A percentile compares a stretch with the other conserved stretches of the same genome.
These are phyloP conservation scores for Platyscapa corneri DNA, from an alignment of 1,140 invertebrate species.

Conservation along the genomic window DNA sequence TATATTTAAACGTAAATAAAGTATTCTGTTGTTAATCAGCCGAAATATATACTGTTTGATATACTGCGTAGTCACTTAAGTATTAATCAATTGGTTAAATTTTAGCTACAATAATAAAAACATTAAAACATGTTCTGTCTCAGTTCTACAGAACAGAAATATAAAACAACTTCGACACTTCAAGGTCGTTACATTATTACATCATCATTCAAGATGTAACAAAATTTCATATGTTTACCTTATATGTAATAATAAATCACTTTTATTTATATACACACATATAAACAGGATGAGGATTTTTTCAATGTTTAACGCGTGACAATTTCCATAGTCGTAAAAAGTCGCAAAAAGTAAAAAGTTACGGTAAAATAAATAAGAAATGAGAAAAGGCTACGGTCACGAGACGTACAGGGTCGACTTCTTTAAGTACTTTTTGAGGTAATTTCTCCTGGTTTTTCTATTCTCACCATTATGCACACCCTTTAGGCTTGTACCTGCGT, in stretches of 20 bases:
- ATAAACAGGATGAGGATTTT: background rate
- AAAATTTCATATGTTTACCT: background rate
- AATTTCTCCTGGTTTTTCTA: slow-evolving; percentile 57
- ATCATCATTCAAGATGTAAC: background rate
- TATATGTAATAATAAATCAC: background rate
- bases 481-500: background rate
- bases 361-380: background rate
- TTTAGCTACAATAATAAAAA: too few relatives aligned
- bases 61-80: too few relatives aligned
- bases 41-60: too few relatives aligned
- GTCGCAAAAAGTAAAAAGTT: background rate
- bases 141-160: too few relatives aligned
- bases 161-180: too few relatives aligned
- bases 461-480: background rate
- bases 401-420: background rate
- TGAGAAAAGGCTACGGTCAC: background rate
- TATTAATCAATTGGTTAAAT: too few relatives aligned
- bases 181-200: background rate
- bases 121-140: too few relatives aligned
- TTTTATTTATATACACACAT: background rate
- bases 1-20: too few relatives aligned
- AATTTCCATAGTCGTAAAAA: slow-evolving; percentile 32
- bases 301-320: background rate
- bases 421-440: slow-evolving; percentile 59
- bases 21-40: too few relatives aligned